Base-by-base conservation (phyloP, 2,113 vertebrate genomes). In the Cephalopterus ornatus region DNA sequence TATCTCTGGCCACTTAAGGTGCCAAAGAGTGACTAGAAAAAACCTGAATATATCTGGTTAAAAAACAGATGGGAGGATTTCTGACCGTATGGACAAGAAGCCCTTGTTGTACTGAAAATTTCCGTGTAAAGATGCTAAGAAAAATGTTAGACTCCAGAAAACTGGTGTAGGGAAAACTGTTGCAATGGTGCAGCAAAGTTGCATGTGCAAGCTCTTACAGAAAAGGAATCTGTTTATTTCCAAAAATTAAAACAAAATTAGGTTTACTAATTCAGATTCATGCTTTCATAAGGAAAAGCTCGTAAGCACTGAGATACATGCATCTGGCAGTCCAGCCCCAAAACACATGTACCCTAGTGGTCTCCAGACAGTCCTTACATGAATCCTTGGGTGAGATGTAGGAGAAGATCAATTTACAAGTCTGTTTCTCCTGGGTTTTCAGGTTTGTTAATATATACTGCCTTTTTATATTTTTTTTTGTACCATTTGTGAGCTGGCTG, bases 371-470 rank as follows among this genome's bases (percentile, higher is more conserved):
- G 20, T 61, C 12, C 7, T 67, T 84, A 17, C 6, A 11, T 44
- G 12, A 33, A 26, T 83, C 8, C 28, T 65, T 63, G 3, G 14
- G 5, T 63, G 42, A 62, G 24, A 56, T 0, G 0, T 3, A n/a
- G 14, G 44, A 59, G 28, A 30, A 85, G 50, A 41, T 16, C 12
- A 22, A 30, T 5, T 44, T 63, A 39, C 15, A 56, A 63, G 23
- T 47, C 26, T 73, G 2, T 12, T 15, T 41, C 2, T 84, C 22
- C 26, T 50, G 19, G 17, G 5, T 32, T 55, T 72, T 80, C 65
- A 50, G 23, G 14, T 50, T 84, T 13, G 9, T 56, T 68, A 53
- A 24, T 12, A 11, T 50, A 44, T 81, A 8, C 8, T 46, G 20
- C 28, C 19, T 53, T 87, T n/a, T 26, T 18, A 18, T 27, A 10